These are phyloP conservation scores for Zele albiditarsus DNA, from an alignment of 2,888 invertebrate species.

Conservation along the genomic window DNA sequence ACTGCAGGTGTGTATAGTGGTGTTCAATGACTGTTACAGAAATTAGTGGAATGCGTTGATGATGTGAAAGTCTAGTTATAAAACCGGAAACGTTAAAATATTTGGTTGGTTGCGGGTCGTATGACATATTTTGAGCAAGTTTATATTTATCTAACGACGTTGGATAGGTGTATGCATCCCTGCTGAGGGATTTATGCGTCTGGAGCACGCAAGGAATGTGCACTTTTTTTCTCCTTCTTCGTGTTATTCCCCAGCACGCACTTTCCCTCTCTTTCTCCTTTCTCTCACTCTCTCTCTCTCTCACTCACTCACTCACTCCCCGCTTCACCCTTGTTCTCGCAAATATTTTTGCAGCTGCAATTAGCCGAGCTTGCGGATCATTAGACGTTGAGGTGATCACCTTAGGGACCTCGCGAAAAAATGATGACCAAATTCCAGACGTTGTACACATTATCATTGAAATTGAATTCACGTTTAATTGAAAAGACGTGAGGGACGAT, in stretches of 20 bases:
- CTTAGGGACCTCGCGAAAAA: not conserved
- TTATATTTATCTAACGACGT: slow-evolving; percentile 57
- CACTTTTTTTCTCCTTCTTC: slow-evolving; percentile 57
- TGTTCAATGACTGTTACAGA: slow-evolving; percentile 3
- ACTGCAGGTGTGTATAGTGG: not conserved
- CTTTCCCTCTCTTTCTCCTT: not conserved
- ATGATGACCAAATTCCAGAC: slow-evolving; percentile 11
- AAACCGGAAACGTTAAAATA: slow-evolving; percentile 57
- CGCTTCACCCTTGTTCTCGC: not conserved
- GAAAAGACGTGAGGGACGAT: too few species aligned
- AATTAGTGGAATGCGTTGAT: not conserved
- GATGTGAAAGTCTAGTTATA: not conserved
- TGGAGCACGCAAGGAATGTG: slow-evolving; percentile 60
- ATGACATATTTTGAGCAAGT: slow-evolving; percentile 60
- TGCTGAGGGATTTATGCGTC: slow-evolving; percentile 67
- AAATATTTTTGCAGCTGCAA: slow-evolving; percentile 20
- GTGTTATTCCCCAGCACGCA: slow-evolving; percentile 27
- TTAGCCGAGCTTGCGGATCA: slow-evolving; percentile 33
- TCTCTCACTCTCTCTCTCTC: not conserved
- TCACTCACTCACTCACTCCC: slow-evolving; percentile 6
- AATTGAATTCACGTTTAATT: not conserved
- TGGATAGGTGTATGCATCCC: slow-evolving; percentile 47
- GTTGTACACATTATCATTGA: slow-evolving; percentile 8
- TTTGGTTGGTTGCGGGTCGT: slow-evolving; percentile 50
- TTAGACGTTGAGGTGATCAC: slow-evolving; percentile 11